Percentiles rank a stretch among this genome's conserved stretches.
phyloP scores from a whole-genome alignment of 53 echinoderm and acorn worm species.

The Zoroaster sp. region DNA sequence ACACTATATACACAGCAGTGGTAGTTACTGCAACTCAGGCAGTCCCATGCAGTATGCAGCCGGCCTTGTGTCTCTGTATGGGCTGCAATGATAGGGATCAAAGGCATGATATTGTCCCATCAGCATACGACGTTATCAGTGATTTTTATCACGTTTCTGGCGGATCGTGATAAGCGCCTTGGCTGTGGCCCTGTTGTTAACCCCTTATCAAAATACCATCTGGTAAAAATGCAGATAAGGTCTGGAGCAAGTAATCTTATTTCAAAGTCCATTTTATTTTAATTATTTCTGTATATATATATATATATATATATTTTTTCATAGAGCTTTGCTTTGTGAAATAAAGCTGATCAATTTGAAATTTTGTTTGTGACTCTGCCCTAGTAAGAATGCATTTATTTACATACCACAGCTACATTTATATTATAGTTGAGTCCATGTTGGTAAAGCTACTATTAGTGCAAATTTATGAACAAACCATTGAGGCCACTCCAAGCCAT shows the following conservation, averaged over 20 bases:
- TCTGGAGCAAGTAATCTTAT: constrained; percentile 32
- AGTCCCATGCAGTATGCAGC: not conserved
- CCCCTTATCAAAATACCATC: constrained; percentile 52
- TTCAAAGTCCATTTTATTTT: constrained; percentile 41
- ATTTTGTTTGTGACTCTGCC: too few species aligned
- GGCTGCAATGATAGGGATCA: not conserved
- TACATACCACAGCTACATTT: too few species aligned
- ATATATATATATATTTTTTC: not conserved
- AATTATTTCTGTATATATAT: not conserved
- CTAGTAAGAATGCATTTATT: too few species aligned
- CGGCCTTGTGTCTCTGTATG: not conserved
- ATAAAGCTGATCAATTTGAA: too few species aligned
- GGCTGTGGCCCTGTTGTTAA: constrained; percentile 47
- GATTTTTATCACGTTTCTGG: constrained; percentile 40
- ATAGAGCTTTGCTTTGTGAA: too few species aligned
- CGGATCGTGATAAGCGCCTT: constrained; percentile 8
- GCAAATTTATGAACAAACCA: too few species aligned
- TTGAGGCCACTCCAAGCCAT: too few species aligned
- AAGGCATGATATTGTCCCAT: constrained; percentile 36
- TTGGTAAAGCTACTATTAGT: too few species aligned
- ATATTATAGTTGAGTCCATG: too few species aligned
- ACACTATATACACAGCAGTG: not conserved
- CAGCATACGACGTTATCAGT: constrained; percentile 48
- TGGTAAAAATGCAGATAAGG: constrained; percentile 42
- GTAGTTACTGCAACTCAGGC: not conserved